Percentiles rank a stretch among this genome's conserved stretches.
Evolutionary conservation across 1,140 invertebrate species (phyloP).

Genomic region (Drosophila nasuta): DNA sequence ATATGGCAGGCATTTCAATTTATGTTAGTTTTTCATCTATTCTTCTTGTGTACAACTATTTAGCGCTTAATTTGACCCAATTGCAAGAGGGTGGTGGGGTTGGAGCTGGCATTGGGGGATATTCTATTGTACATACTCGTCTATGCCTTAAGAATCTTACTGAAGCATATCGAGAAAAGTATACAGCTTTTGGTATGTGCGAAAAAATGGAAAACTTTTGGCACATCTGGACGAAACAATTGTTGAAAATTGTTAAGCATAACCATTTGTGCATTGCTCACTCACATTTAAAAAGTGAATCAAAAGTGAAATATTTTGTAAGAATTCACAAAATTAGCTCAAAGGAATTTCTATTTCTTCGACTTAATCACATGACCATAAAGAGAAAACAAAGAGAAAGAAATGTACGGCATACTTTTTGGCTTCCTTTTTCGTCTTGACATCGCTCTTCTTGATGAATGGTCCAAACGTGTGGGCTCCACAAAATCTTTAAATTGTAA

Average conservation of each 20-base stretch:
- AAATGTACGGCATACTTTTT: conserved; percentile 11
- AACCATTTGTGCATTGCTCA: no score
- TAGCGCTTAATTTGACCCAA: conserved; percentile 53
- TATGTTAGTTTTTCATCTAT: conserved; percentile 55
- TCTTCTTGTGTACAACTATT: conserved; percentile 38
- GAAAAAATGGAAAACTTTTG: conserved; percentile 62
- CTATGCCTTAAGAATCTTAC: conserved; percentile 18
- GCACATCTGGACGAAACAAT: conserved; percentile 54
- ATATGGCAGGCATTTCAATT: conserved; percentile 55
- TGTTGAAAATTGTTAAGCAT: conserved; percentile 5
- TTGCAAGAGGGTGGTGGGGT: conserved; percentile 11
- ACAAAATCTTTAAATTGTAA: conserved; percentile 64
- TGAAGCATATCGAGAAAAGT: conserved; percentile 51
- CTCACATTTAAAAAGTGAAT: background rate
- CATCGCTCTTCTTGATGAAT: background rate
- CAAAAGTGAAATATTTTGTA: conserved; percentile 3
- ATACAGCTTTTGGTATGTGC: conserved; percentile 55
- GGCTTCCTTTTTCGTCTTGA: conserved; percentile 5
- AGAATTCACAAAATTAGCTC: background rate
- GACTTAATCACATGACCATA: background rate
- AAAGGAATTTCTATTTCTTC: background rate
- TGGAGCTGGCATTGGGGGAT: background rate
- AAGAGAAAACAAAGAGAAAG: background rate
- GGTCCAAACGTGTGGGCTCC: conserved; percentile 1
- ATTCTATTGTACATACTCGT: background rate